These are phyloP conservation scores for Castor canadensis DNA, from an alignment of 2,113 vertebrate genomes.

Conservation along the genomic window DNA sequence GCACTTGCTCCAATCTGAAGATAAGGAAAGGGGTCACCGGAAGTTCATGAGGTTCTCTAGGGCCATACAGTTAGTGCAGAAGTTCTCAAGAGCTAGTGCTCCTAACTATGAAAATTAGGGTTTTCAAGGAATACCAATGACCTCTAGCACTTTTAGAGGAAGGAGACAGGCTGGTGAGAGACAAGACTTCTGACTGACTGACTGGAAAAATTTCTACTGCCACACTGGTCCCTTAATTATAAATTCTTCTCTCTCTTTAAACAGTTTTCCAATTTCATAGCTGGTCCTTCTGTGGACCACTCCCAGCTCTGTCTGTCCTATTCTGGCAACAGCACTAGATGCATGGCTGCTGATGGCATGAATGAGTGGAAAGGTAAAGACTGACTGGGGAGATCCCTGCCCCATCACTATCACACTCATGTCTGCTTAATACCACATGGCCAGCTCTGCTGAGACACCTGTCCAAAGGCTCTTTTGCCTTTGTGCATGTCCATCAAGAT, in stretches of 20 bases:
- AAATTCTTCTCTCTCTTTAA: neutral
- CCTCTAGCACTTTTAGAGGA: neutral
- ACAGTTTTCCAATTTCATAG: neutral
- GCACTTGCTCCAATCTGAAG: neutral
- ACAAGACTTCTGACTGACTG: neutral
- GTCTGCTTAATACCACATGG: neutral
- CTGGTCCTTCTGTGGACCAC: no score
- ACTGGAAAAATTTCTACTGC: neutral
- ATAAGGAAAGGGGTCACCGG: neutral
- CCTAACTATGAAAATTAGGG: neutral
- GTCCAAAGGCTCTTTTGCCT: neutral
- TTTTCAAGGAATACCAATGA: neutral
- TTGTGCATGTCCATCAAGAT: fast-evolving
- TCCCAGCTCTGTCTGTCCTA: neutral
- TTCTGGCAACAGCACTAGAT: neutral
- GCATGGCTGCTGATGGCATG: neutral
- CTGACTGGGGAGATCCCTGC: neutral
- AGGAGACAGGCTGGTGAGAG: neutral
- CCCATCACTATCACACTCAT: neutral
- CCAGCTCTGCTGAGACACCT: neutral
- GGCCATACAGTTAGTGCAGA: neutral
- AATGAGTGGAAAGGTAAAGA: no score
- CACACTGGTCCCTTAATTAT: neutral
- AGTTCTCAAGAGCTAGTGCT: neutral
- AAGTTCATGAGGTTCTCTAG: neutral